Conservation (phyloP, 2,113 vertebrate genomes). For the Apeltes quadracus region DNA sequence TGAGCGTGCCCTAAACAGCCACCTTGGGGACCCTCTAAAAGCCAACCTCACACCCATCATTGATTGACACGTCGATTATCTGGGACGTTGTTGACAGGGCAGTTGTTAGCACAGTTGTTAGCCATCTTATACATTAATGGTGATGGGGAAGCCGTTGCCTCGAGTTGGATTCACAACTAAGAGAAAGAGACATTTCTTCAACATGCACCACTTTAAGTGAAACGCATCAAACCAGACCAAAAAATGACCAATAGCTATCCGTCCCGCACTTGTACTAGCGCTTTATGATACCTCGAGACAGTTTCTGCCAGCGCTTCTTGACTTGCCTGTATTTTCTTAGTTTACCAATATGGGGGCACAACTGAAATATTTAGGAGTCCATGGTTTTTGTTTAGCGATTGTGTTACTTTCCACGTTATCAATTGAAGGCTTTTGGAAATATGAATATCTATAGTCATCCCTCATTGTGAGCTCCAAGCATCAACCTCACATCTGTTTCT, state of each 20-base stretch:
- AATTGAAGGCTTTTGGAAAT: constrained; percentile 26
- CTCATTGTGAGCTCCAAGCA: too few relatives aligned
- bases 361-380: background rate
- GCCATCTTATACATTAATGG: constrained; percentile 75
- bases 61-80: constrained; percentile 83
- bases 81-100: constrained; percentile 76
- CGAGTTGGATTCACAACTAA: constrained; percentile 39
- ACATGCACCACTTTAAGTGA: background rate
- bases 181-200: constrained; percentile 24
- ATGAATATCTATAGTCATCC: constrained; percentile 7
- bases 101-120: constrained; percentile 74
- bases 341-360: background rate
- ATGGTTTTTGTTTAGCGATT: background rate
- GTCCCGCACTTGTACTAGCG: background rate
- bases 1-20: constrained; percentile 75
- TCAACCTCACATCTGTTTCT: too few relatives aligned
- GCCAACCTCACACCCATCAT: constrained; percentile 70
- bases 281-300: constrained; percentile 1
- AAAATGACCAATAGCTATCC: background rate
- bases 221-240: background rate
- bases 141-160: constrained; percentile 45
- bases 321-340: background rate
- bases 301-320: background rate
- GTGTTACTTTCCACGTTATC: constrained; percentile 15
- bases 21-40: constrained; percentile 80